phyloP scores from a whole-genome alignment of 2,888 invertebrate species.

The Strigamia maritima region DNA sequence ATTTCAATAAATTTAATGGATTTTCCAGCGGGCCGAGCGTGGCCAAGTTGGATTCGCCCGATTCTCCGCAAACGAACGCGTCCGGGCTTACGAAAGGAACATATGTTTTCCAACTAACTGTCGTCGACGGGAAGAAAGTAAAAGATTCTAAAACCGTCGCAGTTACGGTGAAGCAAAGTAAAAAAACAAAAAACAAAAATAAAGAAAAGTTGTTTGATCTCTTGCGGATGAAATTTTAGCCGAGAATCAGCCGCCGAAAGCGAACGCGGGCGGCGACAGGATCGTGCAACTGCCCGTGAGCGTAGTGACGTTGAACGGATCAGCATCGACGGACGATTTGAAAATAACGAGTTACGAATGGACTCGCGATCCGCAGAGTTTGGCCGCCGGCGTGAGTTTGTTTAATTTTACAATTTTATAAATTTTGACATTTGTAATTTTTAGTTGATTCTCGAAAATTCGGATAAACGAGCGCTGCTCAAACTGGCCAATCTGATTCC shows the following conservation, averaged over 20 bases:
- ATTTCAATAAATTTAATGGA: constrained; percentile 38
- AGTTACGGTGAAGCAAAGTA: constrained; percentile 80
- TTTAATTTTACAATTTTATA: not conserved
- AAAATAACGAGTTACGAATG: constrained; percentile 79
- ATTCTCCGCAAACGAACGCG: constrained; percentile 58
- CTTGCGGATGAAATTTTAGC: constrained; percentile 57
- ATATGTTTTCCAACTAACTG: constrained; percentile 76
- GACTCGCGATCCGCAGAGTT: constrained; percentile 66
- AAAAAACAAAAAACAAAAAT: no score
- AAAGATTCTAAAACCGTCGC: constrained; percentile 69
- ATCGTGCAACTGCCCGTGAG: constrained; percentile 71
- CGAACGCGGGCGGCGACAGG: constrained; percentile 82
- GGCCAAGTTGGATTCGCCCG: constrained; percentile 49
- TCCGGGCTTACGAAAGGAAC: constrained; percentile 77
- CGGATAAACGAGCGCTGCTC: constrained; percentile 73
- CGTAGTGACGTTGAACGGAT: constrained; percentile 77
- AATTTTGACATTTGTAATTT: constrained; percentile 44
- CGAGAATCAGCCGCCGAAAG: constrained; percentile 82
- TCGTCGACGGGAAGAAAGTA: constrained; percentile 77
- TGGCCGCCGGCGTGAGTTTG: constrained; percentile 69
- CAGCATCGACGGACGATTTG: constrained; percentile 80
- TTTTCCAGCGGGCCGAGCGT: constrained; percentile 58
- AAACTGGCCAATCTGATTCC: constrained; percentile 80
- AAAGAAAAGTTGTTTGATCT: not conserved
- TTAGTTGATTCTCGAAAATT: constrained; percentile 66